phyloP scores from a whole-genome alignment of 2,113 vertebrate species.

The Petrocephalus zakoni region DNA sequence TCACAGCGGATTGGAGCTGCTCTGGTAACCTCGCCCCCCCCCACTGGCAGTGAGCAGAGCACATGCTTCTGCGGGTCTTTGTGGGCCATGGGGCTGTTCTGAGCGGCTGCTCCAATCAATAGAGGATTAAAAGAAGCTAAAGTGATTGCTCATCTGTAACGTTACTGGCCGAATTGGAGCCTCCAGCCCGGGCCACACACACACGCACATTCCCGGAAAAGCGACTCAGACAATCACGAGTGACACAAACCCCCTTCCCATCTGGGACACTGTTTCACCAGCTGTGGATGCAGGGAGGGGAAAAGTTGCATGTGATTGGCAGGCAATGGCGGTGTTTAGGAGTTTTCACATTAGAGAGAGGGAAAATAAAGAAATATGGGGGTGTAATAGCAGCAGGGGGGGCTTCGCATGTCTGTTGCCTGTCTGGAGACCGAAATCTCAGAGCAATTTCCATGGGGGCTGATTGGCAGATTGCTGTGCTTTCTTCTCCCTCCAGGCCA shows the following conservation, averaged over 20 bases:
- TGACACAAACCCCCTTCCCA: background rate
- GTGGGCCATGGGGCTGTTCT: background rate
- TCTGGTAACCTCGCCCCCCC: slow-evolving; percentile 52
- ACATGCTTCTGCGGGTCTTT: background rate
- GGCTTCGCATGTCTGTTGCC: slow-evolving; percentile 40
- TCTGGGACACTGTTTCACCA: background rate
- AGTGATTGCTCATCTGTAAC: slow-evolving; percentile 10
- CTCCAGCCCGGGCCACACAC: background rate
- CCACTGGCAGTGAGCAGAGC: background rate
- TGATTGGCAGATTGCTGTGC: slow-evolving; percentile 78
- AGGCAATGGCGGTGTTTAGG: slow-evolving; percentile 43
- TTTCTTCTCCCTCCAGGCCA: slow-evolving; percentile 63
- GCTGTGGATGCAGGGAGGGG: background rate
- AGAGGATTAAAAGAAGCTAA: slow-evolving; percentile 10
- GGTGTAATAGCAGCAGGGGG: slow-evolving; percentile 48
- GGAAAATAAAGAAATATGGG: slow-evolving; percentile 34
- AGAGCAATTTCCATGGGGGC: slow-evolving; percentile 72
- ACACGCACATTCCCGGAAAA: background rate
- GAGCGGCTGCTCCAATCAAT: slow-evolving; percentile 7
- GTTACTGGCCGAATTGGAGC: background rate
- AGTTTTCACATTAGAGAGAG: slow-evolving; percentile 46
- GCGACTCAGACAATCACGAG: background rate
- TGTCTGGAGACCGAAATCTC: slow-evolving; percentile 78
- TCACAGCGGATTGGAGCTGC: background rate
- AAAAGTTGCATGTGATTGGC: slow-evolving; percentile 35